Evolutionary conservation across 1,140 invertebrate genomes (phyloP).

Genomic region (Laodelphax striatellus): DNA sequence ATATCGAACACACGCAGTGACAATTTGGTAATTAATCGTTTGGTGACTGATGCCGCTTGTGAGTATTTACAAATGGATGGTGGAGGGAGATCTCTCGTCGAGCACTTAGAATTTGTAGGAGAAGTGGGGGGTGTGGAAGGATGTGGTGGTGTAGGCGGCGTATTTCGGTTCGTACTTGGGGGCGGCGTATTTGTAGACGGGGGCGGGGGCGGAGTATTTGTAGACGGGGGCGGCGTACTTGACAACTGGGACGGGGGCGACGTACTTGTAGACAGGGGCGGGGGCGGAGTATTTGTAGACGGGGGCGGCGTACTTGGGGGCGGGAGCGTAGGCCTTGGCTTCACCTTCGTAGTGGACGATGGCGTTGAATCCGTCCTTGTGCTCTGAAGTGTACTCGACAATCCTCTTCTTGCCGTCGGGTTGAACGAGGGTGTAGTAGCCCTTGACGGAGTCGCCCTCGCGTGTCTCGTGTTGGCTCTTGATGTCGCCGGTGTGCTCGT

Average conservation of each 20-base stretch:
- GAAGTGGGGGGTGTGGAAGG: neutral
- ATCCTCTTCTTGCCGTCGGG: constrained; percentile 35
- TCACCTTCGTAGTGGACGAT: constrained; percentile 24
- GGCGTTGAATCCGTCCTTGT: constrained; percentile 46
- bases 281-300: neutral
- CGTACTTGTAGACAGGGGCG: neutral
- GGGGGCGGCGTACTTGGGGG: neutral
- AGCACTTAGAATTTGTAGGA: too few relatives aligned
- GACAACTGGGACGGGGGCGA: neutral
- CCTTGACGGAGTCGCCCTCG: constrained; percentile 32
- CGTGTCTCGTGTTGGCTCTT: constrained; percentile 39
- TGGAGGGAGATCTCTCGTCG: too few relatives aligned
- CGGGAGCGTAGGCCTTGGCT: neutral
- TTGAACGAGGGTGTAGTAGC: constrained; percentile 37
- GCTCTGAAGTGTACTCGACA: constrained; percentile 56
- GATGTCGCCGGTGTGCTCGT: constrained; percentile 41
- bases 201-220: neutral
- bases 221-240: neutral
- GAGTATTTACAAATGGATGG: too few relatives aligned
- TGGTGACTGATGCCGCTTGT: too few relatives aligned
- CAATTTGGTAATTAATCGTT: too few relatives aligned
- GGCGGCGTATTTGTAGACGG: neutral
- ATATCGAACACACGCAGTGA: too few relatives aligned
- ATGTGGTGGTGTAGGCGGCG: neutral
- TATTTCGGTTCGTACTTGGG: neutral